Conservation (phyloP, 2,888 invertebrate species). For the Mythimna albipuncta region DNA sequence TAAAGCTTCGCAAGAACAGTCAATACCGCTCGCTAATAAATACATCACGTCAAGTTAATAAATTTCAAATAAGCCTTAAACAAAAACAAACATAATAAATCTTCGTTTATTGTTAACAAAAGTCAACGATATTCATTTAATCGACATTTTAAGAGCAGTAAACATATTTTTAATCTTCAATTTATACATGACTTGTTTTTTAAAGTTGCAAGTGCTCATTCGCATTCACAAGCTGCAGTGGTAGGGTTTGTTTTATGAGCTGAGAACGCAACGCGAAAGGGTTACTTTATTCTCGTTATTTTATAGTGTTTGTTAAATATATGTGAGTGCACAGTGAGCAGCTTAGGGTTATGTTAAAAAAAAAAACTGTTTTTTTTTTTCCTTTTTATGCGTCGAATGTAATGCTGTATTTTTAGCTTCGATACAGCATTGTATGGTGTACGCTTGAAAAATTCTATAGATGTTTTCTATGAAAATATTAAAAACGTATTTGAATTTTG, state of each 20-base stretch:
- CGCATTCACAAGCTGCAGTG: constrained; percentile 53
- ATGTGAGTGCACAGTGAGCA: not conserved
- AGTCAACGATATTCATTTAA: constrained; percentile 61
- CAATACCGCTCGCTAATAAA: constrained; percentile 40
- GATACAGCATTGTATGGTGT: not conserved
- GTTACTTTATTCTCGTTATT: constrained; percentile 60
- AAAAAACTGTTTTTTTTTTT: not conserved
- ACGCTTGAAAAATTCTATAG: too few species aligned
- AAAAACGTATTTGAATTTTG: not conserved
- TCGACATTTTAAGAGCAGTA: constrained; percentile 59
- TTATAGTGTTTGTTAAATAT: constrained; percentile 41
- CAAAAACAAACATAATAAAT: constrained; percentile 57
- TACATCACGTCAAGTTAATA: constrained; percentile 47
- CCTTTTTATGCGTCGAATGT: not conserved
- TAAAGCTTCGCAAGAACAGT: constrained; percentile 13
- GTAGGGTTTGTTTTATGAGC: constrained; percentile 66
- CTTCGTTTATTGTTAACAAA: constrained; percentile 60
- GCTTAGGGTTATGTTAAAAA: constrained; percentile 15
- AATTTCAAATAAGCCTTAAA: constrained; percentile 34
- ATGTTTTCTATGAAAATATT: not conserved
- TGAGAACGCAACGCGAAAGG: constrained; percentile 63
- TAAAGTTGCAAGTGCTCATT: constrained; percentile 54
- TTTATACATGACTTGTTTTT: constrained; percentile 58
- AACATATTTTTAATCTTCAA: constrained; percentile 59
- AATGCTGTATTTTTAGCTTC: not conserved